These are phyloP conservation scores for Stomatorhinus walkeri DNA, from an alignment of 2,797 vertebrate species.

Conservation along the genomic window DNA sequence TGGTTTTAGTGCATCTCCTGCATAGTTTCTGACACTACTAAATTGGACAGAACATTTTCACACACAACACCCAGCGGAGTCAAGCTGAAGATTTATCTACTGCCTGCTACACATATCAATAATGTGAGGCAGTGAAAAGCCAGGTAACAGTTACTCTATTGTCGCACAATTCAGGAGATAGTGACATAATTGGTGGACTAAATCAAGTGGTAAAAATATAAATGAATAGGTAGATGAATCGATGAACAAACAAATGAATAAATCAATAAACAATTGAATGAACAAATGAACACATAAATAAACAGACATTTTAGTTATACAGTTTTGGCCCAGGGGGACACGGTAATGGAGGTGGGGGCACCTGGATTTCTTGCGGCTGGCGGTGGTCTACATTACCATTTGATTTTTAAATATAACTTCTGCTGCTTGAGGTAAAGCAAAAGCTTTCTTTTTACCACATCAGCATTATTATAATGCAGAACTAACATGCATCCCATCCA, in stretches of 20 bases:
- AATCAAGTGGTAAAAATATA: neutral
- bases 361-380: neutral
- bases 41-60: constrained; percentile 1
- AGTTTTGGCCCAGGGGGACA: neutral
- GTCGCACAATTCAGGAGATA: neutral
- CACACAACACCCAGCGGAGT: constrained; percentile 3
- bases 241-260: neutral
- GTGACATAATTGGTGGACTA: neutral
- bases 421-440: neutral
- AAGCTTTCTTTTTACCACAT: neutral
- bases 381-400: neutral
- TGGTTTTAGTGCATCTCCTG: constrained; percentile 12
- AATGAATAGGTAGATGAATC: neutral
- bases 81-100: constrained; percentile 5
- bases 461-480: neutral
- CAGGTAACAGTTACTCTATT: neutral
- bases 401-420: neutral
- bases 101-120: constrained; percentile 1
- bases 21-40: constrained; percentile 5
- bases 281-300: neutral
- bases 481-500: neutral
- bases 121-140: neutral
- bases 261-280: neutral
- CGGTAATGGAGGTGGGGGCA: neutral
- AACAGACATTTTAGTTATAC: neutral